phyloP scores from a whole-genome alignment of 2,888 invertebrate genomes.

The Cerceris ruficornis region DNA sequence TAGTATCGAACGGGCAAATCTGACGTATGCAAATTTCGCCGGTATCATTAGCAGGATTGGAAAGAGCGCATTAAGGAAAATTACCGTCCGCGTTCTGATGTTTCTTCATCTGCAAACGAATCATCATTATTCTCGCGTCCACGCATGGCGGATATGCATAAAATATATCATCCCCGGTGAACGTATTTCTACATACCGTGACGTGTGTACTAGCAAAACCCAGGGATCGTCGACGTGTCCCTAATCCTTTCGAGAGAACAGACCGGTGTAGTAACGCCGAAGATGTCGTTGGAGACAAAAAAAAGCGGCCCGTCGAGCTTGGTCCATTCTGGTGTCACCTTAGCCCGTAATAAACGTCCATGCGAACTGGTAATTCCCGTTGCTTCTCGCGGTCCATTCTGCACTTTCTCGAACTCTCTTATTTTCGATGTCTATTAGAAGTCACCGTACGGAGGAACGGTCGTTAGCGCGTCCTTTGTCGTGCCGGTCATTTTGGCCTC shows the following conservation, averaged over 20 bases:
- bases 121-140: neutral
- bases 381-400: conserved; percentile 12
- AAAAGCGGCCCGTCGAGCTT: conserved; percentile 41
- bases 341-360: conserved; percentile 64
- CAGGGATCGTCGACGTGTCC: conserved; percentile 33
- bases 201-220: conserved; percentile 15
- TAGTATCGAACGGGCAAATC: too few species aligned
- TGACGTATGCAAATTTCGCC: too few species aligned
- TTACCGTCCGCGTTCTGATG: too few species aligned
- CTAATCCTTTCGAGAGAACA: conserved; percentile 46
- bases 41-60: too few species aligned
- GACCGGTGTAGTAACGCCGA: conserved; percentile 19
- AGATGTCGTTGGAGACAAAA: conserved; percentile 7
- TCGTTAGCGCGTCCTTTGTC: conserved; percentile 42
- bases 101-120: too few species aligned
- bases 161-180: neutral
- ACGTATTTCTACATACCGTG: neutral
- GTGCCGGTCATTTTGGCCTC: neutral
- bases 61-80: too few species aligned
- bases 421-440: conserved; percentile 17
- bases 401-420: conserved; percentile 11
- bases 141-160: neutral
- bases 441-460: neutral
- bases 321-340: conserved; percentile 66
- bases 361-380: conserved; percentile 41